Percentiles rank a stretch among this genome's conserved stretches.
Evolutionary conservation across 2,797 vertebrate species (phyloP).

Genomic region (Silurus aristotelis): DNA sequence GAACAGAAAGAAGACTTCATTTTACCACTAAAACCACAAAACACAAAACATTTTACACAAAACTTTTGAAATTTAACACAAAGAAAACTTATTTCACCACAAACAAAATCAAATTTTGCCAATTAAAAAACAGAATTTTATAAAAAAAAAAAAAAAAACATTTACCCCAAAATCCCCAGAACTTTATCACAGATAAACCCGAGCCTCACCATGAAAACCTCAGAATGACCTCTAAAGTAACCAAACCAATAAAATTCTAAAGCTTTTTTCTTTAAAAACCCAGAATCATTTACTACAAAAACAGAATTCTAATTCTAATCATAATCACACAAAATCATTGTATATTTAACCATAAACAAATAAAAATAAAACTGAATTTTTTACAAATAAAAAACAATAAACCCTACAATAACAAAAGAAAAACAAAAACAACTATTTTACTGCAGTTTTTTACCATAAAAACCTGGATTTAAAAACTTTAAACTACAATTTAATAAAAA

Average conservation of each 20-base stretch:
- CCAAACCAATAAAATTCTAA: too few relatives aligned
- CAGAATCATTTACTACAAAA: background rate
- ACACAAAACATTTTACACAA: background rate
- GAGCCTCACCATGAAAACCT: too few relatives aligned
- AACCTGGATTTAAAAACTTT: background rate
- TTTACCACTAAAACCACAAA: background rate
- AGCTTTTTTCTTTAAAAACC: background rate
- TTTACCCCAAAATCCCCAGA: background rate
- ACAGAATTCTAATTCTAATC: background rate
- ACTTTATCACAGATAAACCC: background rate
- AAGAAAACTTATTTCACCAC: background rate
- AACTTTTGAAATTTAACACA: background rate
- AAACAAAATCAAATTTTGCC: background rate
- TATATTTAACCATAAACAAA: background rate
- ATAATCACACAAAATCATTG: background rate
- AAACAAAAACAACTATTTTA: too few relatives aligned
- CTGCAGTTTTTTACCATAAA: background rate
- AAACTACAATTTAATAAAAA: background rate
- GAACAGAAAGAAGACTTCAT: background rate
- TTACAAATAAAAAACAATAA: too few relatives aligned
- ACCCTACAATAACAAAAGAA: too few relatives aligned
- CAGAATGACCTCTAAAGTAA: too few relatives aligned
- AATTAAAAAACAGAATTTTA: background rate
- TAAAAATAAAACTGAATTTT: background rate
- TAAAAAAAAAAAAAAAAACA: background rate